Evolutionary conservation across 2,797 vertebrate species (phyloP), one percentile per base, ranked within the genome.

Genomic region (Channallabes apus): DNA sequence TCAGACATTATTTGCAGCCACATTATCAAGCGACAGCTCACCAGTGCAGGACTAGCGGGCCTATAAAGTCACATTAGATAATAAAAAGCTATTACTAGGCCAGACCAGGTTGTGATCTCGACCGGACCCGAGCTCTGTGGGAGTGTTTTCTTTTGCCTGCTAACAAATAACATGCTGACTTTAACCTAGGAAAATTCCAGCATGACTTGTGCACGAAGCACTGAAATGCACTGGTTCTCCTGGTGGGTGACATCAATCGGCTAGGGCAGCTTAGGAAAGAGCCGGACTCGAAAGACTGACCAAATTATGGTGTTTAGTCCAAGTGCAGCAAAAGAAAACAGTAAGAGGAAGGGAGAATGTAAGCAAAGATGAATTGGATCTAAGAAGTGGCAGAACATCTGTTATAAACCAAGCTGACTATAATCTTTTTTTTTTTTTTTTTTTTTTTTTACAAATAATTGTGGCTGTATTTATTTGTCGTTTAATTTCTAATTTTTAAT

Each of bases 21-120:
- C 71, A 65, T 86, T 64, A 71, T 83, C 73, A 71, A 68, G 80
- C 68, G 69, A 86, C 38, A 24, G 38, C 80, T 77, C 80, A 29
- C 20, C 7, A 62, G 62, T 77, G 61, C 61, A 35, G 51, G 59
- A 65, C 46, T 14, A 82, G 46, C 24, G 12, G 27, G 65, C 41
- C 41, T 82, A 35, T 68, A 82, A 58, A 54, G 15, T 35, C 27
- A 32, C 64, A 68, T 82, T 58, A 56, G 27, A 69, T 69, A 56
- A 68, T 82, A 58, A 54, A 32, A 82, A 32, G 51, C 51, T 69
- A 69, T 67, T 67, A 80, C 41, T 51, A 35, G 65, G 51, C 29
- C 22, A 38, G 46, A n/a, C 20, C 27, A 15, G 46, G 51, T 82
- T 69, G 27, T 82, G 65, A 20, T 58, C 29, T 58, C 20, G 4